phyloP scores from a whole-genome alignment of 2,113 vertebrate species.

The Meles meles region DNA sequence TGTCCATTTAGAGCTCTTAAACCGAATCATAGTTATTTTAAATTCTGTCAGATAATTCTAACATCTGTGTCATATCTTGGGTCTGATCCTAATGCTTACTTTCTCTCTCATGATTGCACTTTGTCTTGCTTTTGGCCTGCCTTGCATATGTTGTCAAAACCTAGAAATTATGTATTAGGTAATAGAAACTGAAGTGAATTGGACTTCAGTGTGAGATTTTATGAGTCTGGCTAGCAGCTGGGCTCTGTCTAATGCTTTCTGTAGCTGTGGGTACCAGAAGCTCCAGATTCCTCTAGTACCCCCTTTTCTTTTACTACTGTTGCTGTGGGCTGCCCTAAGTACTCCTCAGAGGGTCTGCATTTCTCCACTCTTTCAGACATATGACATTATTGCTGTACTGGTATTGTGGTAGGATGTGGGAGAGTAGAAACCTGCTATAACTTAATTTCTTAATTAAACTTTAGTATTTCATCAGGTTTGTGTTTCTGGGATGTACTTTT shows the following conservation, averaged over 20 bases:
- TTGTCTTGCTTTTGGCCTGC: neutral
- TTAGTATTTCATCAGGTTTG: neutral
- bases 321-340: neutral
- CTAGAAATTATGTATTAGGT: neutral
- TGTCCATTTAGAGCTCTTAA: neutral
- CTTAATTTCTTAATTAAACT: neutral
- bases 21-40: neutral
- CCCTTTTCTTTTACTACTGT: neutral
- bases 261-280: too few species aligned
- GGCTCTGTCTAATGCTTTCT: neutral
- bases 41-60: neutral
- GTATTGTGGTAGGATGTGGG: neutral
- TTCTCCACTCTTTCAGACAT: neutral
- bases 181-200: neutral
- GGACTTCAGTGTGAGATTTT: neutral
- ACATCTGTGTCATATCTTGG: neutral
- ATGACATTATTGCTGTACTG: neutral
- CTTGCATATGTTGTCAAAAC: neutral
- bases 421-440: neutral
- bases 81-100: neutral
- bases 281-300: neutral
- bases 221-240: neutral
- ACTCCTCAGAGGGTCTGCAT: neutral
- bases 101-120: neutral
- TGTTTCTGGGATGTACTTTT: neutral